Percentiles rank a stretch among this genome's conserved stretches.
Evolutionary conservation across 2,888 invertebrate species (phyloP).

Genomic region (Hemithea aestivaria): DNA sequence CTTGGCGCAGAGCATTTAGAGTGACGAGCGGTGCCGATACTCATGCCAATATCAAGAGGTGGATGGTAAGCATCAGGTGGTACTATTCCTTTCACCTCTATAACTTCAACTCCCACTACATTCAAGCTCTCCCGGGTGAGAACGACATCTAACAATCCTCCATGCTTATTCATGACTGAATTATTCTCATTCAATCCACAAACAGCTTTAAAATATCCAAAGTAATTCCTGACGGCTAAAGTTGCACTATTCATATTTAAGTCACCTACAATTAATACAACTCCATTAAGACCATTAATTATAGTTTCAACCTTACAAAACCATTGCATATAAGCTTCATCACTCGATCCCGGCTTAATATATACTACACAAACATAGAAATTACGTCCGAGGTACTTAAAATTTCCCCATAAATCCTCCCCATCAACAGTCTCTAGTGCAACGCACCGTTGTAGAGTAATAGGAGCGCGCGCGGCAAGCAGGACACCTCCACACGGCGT

Average conservation of each 20-base stretch:
- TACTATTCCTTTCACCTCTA: constrained; percentile 2
- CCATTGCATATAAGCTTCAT: constrained; percentile 3
- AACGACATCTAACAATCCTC: constrained; percentile 6
- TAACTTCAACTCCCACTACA: not conserved
- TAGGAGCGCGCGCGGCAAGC: constrained; percentile 4
- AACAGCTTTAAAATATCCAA: constrained; percentile 5
- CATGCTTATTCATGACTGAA: not conserved
- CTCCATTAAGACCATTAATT: not conserved
- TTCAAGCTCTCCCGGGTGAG: not conserved
- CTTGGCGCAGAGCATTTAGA: not conserved
- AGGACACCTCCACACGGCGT: too few relatives aligned
- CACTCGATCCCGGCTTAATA: not conserved
- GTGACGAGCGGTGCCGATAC: not conserved
- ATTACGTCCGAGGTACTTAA: not conserved
- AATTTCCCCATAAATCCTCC: constrained; percentile 5
- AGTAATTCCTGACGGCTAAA: constrained; percentile 5
- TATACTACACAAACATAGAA: constrained; percentile 1
- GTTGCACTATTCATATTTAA: constrained; percentile 8
- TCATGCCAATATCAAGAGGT: not conserved
- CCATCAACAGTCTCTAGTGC: constrained; percentile 1
- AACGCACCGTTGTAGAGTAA: too few relatives aligned
- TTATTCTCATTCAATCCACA: constrained; percentile 1
- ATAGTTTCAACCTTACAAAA: constrained; percentile 3
- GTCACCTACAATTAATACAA: constrained; percentile 4
- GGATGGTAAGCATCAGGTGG: constrained; percentile 3